These are phyloP conservation scores for Sinotaia quadrata DNA, from an alignment of 2,888 invertebrate species.

Conservation along the genomic window DNA sequence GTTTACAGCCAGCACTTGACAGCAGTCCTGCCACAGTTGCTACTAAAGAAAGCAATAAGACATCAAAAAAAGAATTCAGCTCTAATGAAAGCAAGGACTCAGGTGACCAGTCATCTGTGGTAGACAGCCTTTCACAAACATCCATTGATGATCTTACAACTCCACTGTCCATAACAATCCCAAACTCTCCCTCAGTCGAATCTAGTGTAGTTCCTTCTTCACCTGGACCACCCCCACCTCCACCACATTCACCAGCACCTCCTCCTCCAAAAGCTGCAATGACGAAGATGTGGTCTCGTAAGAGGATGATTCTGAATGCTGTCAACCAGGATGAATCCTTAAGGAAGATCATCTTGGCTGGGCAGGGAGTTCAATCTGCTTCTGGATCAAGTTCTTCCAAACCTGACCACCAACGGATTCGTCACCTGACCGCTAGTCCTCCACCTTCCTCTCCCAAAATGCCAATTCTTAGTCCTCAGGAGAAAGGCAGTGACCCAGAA, in stretches of 20 bases:
- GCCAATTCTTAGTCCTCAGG: conserved; percentile 66
- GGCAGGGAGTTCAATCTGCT: not conserved
- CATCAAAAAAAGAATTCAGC: no score
- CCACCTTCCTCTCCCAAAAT: conserved; percentile 63
- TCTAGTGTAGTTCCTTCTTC: not conserved
- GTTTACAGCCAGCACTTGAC: no score
- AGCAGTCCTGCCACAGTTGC: no score
- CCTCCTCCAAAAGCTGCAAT: conserved; percentile 19
- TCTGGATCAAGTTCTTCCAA: conserved; percentile 8
- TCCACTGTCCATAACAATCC: conserved; percentile 35
- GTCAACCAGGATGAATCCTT: conserved; percentile 36
- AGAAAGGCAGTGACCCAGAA: conserved; percentile 46
- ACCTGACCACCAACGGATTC: conserved; percentile 24
- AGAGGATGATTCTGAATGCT: conserved; percentile 39
- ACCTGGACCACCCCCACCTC: not conserved
- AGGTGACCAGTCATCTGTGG: no score
- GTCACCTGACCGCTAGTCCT: conserved; percentile 32
- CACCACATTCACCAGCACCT: conserved; percentile 15
- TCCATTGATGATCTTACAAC: conserved; percentile 27
- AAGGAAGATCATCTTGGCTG: conserved; percentile 23
- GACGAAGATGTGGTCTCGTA: conserved; percentile 33
- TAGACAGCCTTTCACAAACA: not conserved
- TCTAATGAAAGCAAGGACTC: no score
- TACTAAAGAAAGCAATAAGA: no score
- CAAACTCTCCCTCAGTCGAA: conserved; percentile 26